Base-by-base conservation (phyloP, 2,888 invertebrate species). In the Brenthis ino region DNA sequence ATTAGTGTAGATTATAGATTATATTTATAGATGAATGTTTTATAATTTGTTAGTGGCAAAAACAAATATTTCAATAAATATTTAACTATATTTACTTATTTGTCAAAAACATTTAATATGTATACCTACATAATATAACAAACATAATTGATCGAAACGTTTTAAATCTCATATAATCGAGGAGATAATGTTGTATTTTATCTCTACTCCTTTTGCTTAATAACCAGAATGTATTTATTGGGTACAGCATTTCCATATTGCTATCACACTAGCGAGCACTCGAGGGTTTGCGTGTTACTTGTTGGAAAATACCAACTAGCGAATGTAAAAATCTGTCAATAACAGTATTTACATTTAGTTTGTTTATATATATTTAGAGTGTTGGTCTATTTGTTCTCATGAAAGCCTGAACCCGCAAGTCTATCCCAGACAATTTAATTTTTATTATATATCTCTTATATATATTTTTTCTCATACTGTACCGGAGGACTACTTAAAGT, bases 151-250 rank as follows among this genome's bases (percentile, higher is more conserved):
- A 60, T 50, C 33, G 33, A 33, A 50, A 1, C 50, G 50, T 60
- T 60, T 50, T 50, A 60, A 60, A 60, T 33, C 60, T 60, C 50
- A 60, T 60, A 60, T 50, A 50, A 60, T 50, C 60, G 58, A 1
- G 12, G 16, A 50, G 48, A 60, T 60, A 50, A 60, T 28, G 48
- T n/a, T n/a, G 12, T 50, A 48, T 12, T 48, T 60, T 50, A 60
- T 60, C 50, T 60, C 12, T 60, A 28, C 60, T 50, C 60, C 50
- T n/a, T 50, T 33, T 60, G 60, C 50, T 48, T 60, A 50, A 60
- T 50, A 50, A 60, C 16, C 50, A 28, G 60, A 33, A 58, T n/a
- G 24, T 58, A 50, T 28, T 58, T 58, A 58, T 58, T 58, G 33
- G 48, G 58, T 58, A 48, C 58, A 33, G 13, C 6, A 33, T 50